These are phyloP conservation scores for Chlorops oryzae DNA, from an alignment of 1,140 invertebrate genomes.

Conservation along the genomic window DNA sequence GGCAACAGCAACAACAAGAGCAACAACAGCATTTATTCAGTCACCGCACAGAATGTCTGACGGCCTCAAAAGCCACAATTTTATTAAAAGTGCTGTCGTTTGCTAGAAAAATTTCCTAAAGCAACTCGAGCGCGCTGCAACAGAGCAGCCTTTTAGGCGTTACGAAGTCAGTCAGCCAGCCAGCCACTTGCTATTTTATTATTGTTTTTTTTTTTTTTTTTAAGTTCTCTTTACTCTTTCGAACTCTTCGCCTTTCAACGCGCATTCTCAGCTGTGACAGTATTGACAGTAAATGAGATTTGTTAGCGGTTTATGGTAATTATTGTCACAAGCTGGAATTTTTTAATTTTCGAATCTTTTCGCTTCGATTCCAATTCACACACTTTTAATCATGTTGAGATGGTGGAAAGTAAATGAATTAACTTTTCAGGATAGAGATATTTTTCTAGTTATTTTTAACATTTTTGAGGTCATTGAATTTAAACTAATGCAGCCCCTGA, in stretches of 20 bases:
- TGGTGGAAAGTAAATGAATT: too few species aligned
- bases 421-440: too few species aligned
- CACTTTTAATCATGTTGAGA: too few species aligned
- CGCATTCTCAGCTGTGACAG: neutral
- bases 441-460: too few species aligned
- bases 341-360: slow-evolving; percentile 11
- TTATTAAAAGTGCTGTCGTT: slow-evolving; percentile 14
- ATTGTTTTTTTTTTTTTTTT: slow-evolving; percentile 1
- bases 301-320: slow-evolving; percentile 20
- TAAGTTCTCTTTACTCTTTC: too few species aligned
- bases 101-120: slow-evolving; percentile 6
- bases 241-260: too few species aligned
- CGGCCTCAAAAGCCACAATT: slow-evolving; percentile 9
- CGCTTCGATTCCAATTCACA: too few species aligned
- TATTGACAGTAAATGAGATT: slow-evolving; percentile 20
- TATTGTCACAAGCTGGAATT: slow-evolving; percentile 11
- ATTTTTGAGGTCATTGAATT: too few species aligned
- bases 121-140: neutral
- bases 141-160: neutral
- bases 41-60: too few species aligned
- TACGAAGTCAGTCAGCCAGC: slow-evolving; percentile 1
- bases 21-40: too few species aligned
- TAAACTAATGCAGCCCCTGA: too few species aligned
- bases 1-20: slow-evolving; percentile 1
- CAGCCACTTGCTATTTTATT: too few species aligned